phyloP scores from a whole-genome alignment of 1,140 invertebrate species.

The Periplaneta americana region DNA sequence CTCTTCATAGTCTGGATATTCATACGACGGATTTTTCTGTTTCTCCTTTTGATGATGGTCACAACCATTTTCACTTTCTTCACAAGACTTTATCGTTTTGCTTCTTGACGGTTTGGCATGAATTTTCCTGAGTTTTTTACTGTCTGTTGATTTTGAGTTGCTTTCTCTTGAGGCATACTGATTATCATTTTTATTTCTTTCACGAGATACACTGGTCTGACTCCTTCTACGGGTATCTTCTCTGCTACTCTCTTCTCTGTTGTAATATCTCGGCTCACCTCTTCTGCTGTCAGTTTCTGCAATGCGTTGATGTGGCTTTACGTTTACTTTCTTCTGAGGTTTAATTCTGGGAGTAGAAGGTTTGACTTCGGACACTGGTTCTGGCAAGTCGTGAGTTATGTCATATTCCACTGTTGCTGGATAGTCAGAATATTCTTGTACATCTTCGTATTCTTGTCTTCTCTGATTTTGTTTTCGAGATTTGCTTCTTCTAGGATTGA shows the following conservation, averaged over 20 bases:
- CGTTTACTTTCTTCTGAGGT: not conserved
- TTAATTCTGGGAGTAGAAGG: not conserved
- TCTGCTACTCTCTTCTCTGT: not conserved
- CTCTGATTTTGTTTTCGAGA: not conserved
- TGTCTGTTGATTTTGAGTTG: no score
- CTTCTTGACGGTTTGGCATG: not conserved
- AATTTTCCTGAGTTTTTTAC: not conserved
- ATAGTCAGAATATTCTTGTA: not conserved
- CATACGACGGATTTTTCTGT: not conserved
- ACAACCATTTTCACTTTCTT: not conserved
- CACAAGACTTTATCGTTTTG: not conserved
- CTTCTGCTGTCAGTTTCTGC: not conserved
- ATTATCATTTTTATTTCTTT: not conserved
- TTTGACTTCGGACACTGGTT: not conserved
- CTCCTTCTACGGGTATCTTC: not conserved
- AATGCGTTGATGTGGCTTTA: not conserved
- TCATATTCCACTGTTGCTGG: not conserved
- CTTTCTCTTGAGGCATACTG: no score
- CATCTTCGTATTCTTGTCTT: not conserved
- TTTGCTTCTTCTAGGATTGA: not conserved
- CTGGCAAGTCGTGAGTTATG: no score
- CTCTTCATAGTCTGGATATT: not conserved
- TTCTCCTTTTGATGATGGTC: not conserved
- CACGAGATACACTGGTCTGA: not conserved
- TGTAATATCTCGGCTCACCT: not conserved